Percentiles rank a stretch among this genome's conserved stretches.
These are phyloP conservation scores for Euphonia xanthogaster DNA, from an alignment of 2,797 vertebrate genomes.

Conservation along the genomic window DNA sequence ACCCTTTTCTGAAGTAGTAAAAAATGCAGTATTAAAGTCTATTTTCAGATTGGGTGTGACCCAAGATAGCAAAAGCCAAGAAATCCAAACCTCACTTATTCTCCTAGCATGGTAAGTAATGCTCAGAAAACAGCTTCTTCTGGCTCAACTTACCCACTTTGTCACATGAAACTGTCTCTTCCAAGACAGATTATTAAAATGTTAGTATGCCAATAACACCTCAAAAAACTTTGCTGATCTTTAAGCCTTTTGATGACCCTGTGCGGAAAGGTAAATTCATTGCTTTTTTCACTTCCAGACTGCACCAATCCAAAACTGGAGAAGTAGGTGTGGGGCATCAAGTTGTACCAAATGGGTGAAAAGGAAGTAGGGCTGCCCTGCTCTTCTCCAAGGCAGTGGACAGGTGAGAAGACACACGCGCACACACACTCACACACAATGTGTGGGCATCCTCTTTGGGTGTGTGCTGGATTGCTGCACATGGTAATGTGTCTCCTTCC, in stretches of 20 bases:
- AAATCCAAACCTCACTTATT: background rate
- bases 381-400: background rate
- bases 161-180: background rate
- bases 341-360: background rate
- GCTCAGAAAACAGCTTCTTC: background rate
- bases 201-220: background rate
- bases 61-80: background rate
- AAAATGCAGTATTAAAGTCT: background rate
- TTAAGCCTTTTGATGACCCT: background rate
- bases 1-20: background rate
- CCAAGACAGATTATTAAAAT: background rate
- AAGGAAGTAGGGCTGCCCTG: background rate
- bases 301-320: background rate
- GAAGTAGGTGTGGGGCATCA: background rate
- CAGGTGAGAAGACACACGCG: background rate
- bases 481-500: background rate
- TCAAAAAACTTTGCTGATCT: background rate
- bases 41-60: background rate
- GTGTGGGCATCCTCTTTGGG: background rate
- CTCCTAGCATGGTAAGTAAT: background rate
- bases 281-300: background rate
- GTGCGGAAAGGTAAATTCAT: background rate
- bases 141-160: background rate
- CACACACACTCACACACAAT: no score
- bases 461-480: background rate